phyloP scores from a whole-genome alignment of 2,888 invertebrate genomes.

The Eugnorisma glareosa region DNA sequence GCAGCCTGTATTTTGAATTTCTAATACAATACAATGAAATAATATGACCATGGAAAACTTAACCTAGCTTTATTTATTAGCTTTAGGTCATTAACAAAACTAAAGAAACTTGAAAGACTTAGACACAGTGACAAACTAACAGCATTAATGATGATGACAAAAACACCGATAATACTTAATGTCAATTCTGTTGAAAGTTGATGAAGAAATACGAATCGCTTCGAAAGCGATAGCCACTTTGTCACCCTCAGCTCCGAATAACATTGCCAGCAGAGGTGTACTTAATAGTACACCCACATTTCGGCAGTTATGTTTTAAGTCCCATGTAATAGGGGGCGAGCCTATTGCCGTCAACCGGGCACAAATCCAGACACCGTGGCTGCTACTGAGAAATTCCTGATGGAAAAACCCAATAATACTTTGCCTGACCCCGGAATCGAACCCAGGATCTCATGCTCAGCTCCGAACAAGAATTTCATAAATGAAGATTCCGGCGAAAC shows the following conservation, averaged over 20 bases:
- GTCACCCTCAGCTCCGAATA: not conserved
- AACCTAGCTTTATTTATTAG: not conserved
- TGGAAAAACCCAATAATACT: too few species aligned
- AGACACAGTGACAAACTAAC: not conserved
- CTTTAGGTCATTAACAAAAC: not conserved
- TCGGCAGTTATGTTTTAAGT: too few species aligned
- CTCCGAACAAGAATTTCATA: not conserved
- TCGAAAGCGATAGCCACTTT: not conserved
- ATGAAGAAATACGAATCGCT: not conserved
- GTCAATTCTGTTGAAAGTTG: not conserved
- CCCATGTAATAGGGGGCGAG: too few species aligned
- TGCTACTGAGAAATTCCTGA: too few species aligned
- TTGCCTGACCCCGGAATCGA: too few species aligned
- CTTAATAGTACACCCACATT: too few species aligned
- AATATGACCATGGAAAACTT: not conserved
- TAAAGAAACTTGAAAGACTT: not conserved
- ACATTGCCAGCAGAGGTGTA: too few species aligned
- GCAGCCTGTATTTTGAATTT: constrained; percentile 2
- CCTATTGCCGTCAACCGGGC: too few species aligned
- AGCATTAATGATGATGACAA: not conserved
- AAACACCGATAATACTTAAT: not conserved
- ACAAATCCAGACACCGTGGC: too few species aligned
- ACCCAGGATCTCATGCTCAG: too few species aligned
- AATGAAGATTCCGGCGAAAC: not conserved
- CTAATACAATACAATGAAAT: not conserved